phyloP scores from a whole-genome alignment of 2,888 invertebrate species.

The Nephrotoma guestfalica region DNA sequence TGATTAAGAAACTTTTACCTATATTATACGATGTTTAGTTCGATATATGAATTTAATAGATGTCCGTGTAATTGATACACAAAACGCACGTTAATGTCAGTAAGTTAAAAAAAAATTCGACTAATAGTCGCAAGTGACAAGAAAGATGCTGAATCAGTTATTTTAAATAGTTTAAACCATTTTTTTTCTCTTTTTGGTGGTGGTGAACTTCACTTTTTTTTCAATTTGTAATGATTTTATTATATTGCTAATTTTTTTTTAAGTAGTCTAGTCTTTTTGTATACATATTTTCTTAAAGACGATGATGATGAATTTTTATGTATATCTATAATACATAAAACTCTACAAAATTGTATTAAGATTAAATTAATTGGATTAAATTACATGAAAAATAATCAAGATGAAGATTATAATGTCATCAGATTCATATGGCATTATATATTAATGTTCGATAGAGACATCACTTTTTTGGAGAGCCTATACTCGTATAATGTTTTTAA shows the following conservation, averaged over 20 bases:
- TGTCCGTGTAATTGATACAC: not conserved
- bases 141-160: constrained; percentile 2
- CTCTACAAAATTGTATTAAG: not conserved
- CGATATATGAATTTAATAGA: not conserved
- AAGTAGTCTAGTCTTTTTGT: not conserved
- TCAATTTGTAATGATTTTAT: not conserved
- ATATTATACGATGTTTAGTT: not conserved
- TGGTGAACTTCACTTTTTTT: not conserved
- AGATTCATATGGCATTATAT: not conserved
- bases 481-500: not conserved
- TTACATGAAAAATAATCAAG: not conserved
- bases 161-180: not conserved
- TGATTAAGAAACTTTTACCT: not conserved
- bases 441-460: not conserved
- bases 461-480: not conserved
- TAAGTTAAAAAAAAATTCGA: not conserved
- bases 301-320: not conserved
- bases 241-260: not conserved
- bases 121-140: not conserved
- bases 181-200: not conserved
- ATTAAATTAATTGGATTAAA: not conserved
- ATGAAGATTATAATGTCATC: not conserved
- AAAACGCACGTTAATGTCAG: not conserved
- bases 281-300: not conserved
- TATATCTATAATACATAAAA: not conserved